Evolutionary conservation across 1,140 invertebrate species (phyloP).

Genomic region (Pentalonia nigronervosa): DNA sequence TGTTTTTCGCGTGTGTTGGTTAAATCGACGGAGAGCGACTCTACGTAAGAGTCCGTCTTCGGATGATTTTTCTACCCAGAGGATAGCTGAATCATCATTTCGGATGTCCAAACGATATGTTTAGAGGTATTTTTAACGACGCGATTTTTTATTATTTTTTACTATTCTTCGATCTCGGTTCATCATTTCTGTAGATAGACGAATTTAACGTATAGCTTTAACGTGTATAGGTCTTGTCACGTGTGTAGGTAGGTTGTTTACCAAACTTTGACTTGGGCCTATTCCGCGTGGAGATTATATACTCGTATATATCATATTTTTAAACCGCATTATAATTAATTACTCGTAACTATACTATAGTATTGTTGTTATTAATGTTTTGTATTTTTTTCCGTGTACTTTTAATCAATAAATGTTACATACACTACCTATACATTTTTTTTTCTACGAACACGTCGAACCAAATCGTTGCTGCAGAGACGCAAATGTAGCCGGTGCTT

Average conservation of each 20-base stretch:
- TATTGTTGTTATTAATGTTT: not conserved
- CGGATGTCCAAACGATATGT: constrained; percentile 53
- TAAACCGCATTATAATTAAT: not conserved
- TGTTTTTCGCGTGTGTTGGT: not conserved
- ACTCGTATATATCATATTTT: not conserved
- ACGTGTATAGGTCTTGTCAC: not conserved
- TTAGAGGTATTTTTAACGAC: constrained; percentile 42
- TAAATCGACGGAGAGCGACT: too few relatives aligned
- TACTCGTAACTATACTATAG: too few relatives aligned
- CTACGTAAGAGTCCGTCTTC: not conserved
- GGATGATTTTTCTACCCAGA: not conserved
- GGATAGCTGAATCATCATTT: constrained; percentile 50
- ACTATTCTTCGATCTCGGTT: not conserved
- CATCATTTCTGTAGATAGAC: not conserved
- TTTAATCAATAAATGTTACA: not conserved
- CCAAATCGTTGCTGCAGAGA: not conserved
- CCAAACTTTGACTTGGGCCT: not conserved
- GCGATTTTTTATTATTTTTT: not conserved
- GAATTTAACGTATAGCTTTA: not conserved
- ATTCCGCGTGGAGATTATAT: not conserved
- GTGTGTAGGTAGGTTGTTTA: not conserved
- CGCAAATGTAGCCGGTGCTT: not conserved
- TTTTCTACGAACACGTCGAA: not conserved
- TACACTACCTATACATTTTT: not conserved
- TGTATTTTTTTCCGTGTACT: not conserved